Conservation (phyloP, 64 coral and sea anemone genomes). For the Montipora foliosa region DNA sequence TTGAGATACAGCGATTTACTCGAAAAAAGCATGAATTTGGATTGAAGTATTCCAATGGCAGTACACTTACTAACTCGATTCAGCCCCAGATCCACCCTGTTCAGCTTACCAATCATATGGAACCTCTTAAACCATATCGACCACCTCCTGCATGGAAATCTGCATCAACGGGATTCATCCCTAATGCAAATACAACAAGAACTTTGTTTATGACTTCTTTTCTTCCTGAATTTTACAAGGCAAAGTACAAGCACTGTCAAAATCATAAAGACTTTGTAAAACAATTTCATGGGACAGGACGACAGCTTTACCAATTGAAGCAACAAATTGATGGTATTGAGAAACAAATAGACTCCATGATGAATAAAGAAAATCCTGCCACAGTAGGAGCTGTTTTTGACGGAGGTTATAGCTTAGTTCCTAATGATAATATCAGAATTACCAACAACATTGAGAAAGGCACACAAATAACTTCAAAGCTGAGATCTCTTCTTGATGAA, state of each 20-base stretch:
- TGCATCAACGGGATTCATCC: background rate
- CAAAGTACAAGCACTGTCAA: too few species aligned
- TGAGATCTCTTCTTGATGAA: slow-evolving; percentile 48
- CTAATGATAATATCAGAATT: slow-evolving; percentile 35
- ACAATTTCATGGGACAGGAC: slow-evolving; percentile 20
- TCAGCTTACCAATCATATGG: slow-evolving; percentile 9
- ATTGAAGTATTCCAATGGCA: slow-evolving; percentile 9
- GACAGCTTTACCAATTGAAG: slow-evolving; percentile 43
- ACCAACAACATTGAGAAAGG: background rate
- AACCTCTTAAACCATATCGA: slow-evolving; percentile 35
- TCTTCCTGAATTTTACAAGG: slow-evolving; percentile 64
- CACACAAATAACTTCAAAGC: slow-evolving; percentile 50
- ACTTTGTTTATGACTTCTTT: slow-evolving; percentile 61
- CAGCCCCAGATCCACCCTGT: background rate
- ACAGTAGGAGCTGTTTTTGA: slow-evolving; percentile 71
- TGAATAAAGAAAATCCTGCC: slow-evolving; percentile 72
- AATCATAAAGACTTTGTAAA: too few species aligned
- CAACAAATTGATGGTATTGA: slow-evolving; percentile 60
- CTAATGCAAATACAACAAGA: slow-evolving; percentile 14
- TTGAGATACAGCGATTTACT: slow-evolving; percentile 29
- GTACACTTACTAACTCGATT: slow-evolving; percentile 31
- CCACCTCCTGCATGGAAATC: slow-evolving; percentile 60
- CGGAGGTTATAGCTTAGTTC: slow-evolving; percentile 46
- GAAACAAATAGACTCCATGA: slow-evolving; percentile 65
- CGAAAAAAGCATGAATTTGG: slow-evolving; percentile 31